Evolutionary conservation across 2,888 invertebrate species (phyloP), one percentile per base, ranked within the genome.

Genomic region (Eurytoma adleriae): DNA sequence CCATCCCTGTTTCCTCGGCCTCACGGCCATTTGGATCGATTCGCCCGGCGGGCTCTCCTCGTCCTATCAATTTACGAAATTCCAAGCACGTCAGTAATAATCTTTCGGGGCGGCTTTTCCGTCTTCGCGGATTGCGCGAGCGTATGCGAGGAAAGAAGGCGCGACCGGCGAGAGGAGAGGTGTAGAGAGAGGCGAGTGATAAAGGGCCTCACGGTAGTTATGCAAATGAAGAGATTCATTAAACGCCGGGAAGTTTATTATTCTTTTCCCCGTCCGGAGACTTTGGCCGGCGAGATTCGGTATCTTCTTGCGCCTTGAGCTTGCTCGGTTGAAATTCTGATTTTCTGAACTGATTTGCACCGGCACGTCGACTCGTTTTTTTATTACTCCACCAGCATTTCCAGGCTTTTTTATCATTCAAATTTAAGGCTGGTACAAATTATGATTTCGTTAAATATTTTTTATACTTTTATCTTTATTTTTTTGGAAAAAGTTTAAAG

Each of bases 161-260:
- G 27, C 52, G 13, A 48, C 30, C 20, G 30, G 5, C 13, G 57
- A 48, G 57, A 69, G 59, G 24, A 30, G n/a, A 40, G 30, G 59
- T 56, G 59, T 50, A 70, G 66, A 74, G 69, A 68, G 76, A 69
- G 68, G 18, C 30, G 52, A 77, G 78, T 77, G 76, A 82, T 77
- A 77, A 81, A 82, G 78, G 70, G 69, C 71, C 77, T 78, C 67
- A 57, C 61, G 70, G 77, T 79, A 79, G 82, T 82, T 78, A 82
- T 82, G 82, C 79, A 82, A 82, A 82, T 82, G 69, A 74, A 74
- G 77, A 79, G 79, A 79, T 82, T 82, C 82, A 82, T 82, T 78
- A 82, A 78, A 56, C 82, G 67, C 54, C 74, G 73, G 40, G 77
- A 78, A 78, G 77, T 82, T 82, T 82, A 82, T 82, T 78, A 82